Evolutionary conservation across 1,140 invertebrate species (phyloP), one percentile per base, ranked within the genome.

Genomic region (Babylonia areolata): DNA sequence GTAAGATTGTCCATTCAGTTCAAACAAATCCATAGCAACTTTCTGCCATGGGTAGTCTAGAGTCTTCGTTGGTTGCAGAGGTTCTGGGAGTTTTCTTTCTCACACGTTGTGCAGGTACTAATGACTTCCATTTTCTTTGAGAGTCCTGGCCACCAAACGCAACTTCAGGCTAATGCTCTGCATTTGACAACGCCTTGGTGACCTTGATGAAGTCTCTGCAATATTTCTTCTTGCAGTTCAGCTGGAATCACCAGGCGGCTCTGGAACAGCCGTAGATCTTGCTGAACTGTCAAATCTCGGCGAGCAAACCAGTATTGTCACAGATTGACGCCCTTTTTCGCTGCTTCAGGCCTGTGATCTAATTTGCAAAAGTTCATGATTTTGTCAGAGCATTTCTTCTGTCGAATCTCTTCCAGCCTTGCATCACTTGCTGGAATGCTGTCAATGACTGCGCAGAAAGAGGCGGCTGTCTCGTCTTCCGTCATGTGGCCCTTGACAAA

Each of bases 1-100:
- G 51, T 88, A 88, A 11, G 33, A 23, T 23, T 42, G 17, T 28
- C 58, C 51, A 33, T 88, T 87, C 17, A 75, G 37, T 17, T 88
- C 51, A 42, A 88, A 88, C 39, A 88, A 37, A 69, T 88, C 86
- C 23, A 58, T 23, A 12, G 35, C 88, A 40, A 88, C 79, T 51
- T 81, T 85, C 54, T 82, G 75, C 84, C 86, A 88, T 42, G 86
- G 88, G 17, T 54, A 79, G 23, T 85, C 78, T 40, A 84, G 86
- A 73, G 79, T 40, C 23, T 73, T 58, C 3, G 79, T 73, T 20
- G 73, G 77, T 58, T 42, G n/a, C 12, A 86, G 75, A 33, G 85
- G 87, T 81, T 83, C 85, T 40, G 35, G 37, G 17, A 17, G 37
- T 31, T 40, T 37, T 73, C 71, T 39, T 58, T 71, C 37, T 73